phyloP scores from a whole-genome alignment of 2,797 vertebrate genomes.

The Acanthopagrus latus region DNA sequence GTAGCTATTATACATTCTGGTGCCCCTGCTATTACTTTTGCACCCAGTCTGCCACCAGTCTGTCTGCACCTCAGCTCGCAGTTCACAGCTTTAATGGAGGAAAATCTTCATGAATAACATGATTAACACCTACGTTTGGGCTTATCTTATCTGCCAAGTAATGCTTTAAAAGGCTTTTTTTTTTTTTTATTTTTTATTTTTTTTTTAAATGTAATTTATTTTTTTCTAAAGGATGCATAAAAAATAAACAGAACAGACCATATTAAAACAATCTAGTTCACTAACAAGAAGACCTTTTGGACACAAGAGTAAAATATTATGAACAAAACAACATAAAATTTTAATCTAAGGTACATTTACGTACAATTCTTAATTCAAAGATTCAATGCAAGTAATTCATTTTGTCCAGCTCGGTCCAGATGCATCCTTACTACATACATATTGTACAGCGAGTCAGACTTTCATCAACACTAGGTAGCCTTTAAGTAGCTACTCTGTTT shows the following conservation, averaged over 20 bases:
- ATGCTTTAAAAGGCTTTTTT: neutral
- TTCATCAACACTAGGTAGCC: neutral
- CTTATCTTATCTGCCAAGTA: neutral
- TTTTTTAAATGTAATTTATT: neutral
- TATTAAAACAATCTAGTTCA: neutral
- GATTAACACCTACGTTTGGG: neutral
- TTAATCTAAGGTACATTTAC: neutral
- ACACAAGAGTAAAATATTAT: neutral
- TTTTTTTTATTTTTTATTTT: no score
- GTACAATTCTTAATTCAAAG: neutral
- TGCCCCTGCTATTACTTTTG: constrained; percentile 17
- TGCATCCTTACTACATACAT: neutral
- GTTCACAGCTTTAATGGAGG: constrained; percentile 21
- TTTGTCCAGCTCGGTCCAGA: neutral
- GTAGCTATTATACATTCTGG: constrained; percentile 40
- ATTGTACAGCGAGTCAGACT: neutral
- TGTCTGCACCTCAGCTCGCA: constrained; percentile 33
- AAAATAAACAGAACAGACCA: neutral
- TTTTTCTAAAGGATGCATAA: neutral
- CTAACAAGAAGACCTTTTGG: neutral
- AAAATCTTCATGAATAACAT: constrained; percentile 7
- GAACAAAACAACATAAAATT: neutral
- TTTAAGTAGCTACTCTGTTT: neutral
- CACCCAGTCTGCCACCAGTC: constrained; percentile 33
- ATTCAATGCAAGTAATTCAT: neutral